These are phyloP conservation scores for Iguana delicatissima DNA, from an alignment of 2,797 vertebrate species.

Conservation along the genomic window DNA sequence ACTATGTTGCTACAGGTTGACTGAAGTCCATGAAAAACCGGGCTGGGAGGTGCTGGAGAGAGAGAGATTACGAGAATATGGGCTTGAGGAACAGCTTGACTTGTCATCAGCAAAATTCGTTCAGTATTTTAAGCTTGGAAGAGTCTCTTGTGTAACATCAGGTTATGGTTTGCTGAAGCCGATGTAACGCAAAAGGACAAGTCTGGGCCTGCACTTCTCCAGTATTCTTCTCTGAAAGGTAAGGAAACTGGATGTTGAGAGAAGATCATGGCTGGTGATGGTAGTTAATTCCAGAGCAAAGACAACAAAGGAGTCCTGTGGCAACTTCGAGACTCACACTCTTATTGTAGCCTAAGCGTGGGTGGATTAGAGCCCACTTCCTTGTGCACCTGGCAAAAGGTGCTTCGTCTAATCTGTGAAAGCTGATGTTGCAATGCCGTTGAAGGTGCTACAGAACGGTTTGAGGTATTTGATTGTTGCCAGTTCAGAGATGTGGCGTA, in stretches of 20 bases:
- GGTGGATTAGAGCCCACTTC: neutral
- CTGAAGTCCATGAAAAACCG: neutral
- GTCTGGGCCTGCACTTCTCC: constrained; percentile 29
- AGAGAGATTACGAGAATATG: neutral
- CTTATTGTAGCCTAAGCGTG: neutral
- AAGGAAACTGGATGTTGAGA: constrained; percentile 29
- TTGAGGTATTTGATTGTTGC: neutral
- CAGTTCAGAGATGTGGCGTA: constrained; percentile 29
- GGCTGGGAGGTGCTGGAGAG: no score
- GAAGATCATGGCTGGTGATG: neutral
- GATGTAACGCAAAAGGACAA: neutral
- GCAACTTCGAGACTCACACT: neutral
- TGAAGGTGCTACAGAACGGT: neutral
- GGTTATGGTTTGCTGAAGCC: neutral
- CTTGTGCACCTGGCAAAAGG: neutral
- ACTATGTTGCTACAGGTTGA: neutral
- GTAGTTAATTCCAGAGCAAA: neutral
- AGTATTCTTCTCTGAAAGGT: constrained; percentile 6
- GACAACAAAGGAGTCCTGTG: neutral
- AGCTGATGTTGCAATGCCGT: neutral
- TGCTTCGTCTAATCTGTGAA: neutral
- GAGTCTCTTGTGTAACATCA: neutral
- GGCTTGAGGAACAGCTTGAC: no score
- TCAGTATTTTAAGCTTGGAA: neutral
- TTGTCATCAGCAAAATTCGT: neutral